Evolutionary conservation across 2,888 invertebrate species (phyloP), one percentile per base, ranked within the genome.

Genomic region (Lydus trimaculatus): DNA sequence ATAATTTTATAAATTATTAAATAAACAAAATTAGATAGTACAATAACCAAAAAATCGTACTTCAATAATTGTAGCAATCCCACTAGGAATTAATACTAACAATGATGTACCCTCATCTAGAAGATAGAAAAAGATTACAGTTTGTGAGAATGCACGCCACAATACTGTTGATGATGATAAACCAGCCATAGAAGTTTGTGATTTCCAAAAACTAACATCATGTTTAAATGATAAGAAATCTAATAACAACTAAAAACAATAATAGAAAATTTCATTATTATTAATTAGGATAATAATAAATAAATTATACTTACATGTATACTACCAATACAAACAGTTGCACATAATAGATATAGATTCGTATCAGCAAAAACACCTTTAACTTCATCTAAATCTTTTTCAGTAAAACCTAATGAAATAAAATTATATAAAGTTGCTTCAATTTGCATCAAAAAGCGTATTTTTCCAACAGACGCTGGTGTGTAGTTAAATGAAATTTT

Each of bases 181-280:
- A 0, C 99, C 96, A 52, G 93, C 96, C 86, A 98, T 92, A 0
- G 94, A 93, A 33, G 90, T 90, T 80, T 95, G 92, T 23, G 90
- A 89, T 67, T 92, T 91, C 99, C 99, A 99, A 84, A 98, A 99
- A 65, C 91, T 91, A 0, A 99, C 94, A 80, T 99, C 99, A 84
- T 98, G 98, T 88, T 99, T 99, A 84, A 99, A 98, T 0, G 99
- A 97, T 64, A 99, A 87, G 82, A 99, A 96, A 84, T 99, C 99
- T 82, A 99, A 96, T 52, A 99, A 86, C 71, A 99, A 87, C 96
- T 99, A 89, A 17, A 89, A 89, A 65, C 65, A 75, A 72, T 63
- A 65, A 67, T 39, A 31, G 5, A 8, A 23, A n/a, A n/a, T n/a
- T n/a, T n/a, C n/a, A 66, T 60, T n/a, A 17, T 17, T 28, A 31